Evolutionary conservation across 2,888 invertebrate species (phyloP), one percentile per base, ranked within the genome.

Genomic region (Phyllotreta cruciferae): DNA sequence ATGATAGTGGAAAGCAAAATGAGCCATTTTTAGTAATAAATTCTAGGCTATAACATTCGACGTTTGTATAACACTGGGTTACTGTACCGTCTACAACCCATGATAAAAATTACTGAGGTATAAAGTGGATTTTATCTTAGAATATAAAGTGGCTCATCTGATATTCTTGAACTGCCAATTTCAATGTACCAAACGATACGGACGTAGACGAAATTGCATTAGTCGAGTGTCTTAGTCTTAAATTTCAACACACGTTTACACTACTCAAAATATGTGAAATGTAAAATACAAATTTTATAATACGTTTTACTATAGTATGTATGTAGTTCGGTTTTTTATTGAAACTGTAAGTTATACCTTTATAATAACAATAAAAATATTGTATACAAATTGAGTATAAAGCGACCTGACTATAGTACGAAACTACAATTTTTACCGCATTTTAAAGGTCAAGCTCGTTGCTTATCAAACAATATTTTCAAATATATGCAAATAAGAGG

Each of bases 401-500:
- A 49, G 49, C 2, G 35, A 49, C 49, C 36, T 49, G 35, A 58
- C 13, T 60, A 55, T 55, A 55, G 50, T 37, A 44, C 38, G 62
- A 53, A 57, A 56, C 14, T 66, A 61, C 53, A 66, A 56, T 60
- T 63, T 60, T 45, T 52, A 62, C 60, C 56, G 56, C 60, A 60
- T 67, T 65, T 56, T 62, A 66, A 62, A 69, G 65, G 66, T 66
- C 68, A 66, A 63, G 49, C 50, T 60, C 60, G 56, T 62, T 63
- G 45, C 60, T 38, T 66, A 66, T 54, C 54, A 61, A 66, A 60
- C 42, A 62, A 66, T 65, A 57, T 68, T 65, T 66, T 68, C 61
- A 69, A 66, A 65, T 69, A 62, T 62, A 69, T 69, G 69, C 62
- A 69, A 67, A 69, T 67, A 64, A 64, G 56, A 58, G 54, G 56